These are phyloP conservation scores for Nothocercus julius DNA, from an alignment of 2,113 vertebrate species.

Conservation along the genomic window DNA sequence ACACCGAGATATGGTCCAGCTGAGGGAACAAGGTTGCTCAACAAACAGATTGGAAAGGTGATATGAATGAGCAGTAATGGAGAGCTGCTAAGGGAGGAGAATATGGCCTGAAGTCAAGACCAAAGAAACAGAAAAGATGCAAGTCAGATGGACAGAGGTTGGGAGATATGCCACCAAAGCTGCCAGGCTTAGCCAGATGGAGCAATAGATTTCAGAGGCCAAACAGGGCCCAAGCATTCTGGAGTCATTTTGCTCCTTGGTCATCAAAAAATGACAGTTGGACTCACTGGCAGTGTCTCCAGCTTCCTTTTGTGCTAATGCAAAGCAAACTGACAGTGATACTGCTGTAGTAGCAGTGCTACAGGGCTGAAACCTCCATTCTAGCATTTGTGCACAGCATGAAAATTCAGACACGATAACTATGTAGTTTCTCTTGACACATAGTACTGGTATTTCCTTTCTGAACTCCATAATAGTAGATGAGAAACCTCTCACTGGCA, in stretches of 20 bases:
- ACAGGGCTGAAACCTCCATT: not conserved
- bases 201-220: not conserved
- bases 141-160: not conserved
- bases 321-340: no score
- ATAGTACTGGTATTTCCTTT: not conserved
- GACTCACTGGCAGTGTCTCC: not conserved
- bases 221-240: not conserved
- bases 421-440: not conserved
- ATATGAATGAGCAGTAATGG: not conserved
- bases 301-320: no score
- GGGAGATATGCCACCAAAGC: not conserved
- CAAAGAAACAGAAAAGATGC: not conserved
- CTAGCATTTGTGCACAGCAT: not conserved
- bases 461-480: not conserved
- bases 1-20: no score
- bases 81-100: not conserved
- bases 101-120: not conserved
- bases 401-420: not conserved
- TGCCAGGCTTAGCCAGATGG: not conserved
- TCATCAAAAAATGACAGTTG: no score
- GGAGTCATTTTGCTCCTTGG: no score
- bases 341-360: not conserved
- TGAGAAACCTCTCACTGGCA: not conserved
- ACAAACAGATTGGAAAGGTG: no score
- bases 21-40: no score